Base-by-base conservation (phyloP, 1,140 invertebrate genomes). In the Drosophila suzukii region DNA sequence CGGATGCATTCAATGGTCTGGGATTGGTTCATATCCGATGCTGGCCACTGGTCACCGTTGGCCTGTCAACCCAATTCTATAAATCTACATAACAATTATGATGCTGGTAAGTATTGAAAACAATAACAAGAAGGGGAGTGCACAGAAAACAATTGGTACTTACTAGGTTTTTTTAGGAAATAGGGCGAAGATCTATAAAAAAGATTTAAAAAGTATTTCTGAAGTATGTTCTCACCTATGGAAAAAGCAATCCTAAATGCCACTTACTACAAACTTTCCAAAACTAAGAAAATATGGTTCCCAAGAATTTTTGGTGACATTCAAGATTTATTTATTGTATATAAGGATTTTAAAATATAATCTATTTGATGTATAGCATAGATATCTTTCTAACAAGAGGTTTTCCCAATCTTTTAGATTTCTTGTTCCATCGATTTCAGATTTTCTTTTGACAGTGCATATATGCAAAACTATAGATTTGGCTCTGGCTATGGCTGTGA, bases 11-110 rank as follows among this genome's bases (percentile, higher is more conserved):
- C 58, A 81, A 86, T 62, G 63, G 50, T 17, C 47, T 34, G 32
- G 7, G 46, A 46, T 20, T 43, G 20, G 47, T 56, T 58, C 56
- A 75, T 38, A 78, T 86, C 78, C 78, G 74, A 58, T 53, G 63
- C 55, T 55, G 72, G 80, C 20, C 38, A 75, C 36, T 65, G 72
- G 65, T 53, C 71, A 59, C 24, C 56, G 50, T 51, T 71, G 24
- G 57, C 61, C 43, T 84, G 81, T 50, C 78, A 77, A 62, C 66
- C 79, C 75, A 76, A 73, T 79, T 88, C 72, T 79, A 83, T 88
- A 80, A 88, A 88, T 88, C 80, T 88, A 67, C 84, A 88, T 88
- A 89, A 89, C 79, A 88, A 88, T 88, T 89, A 88, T 83, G 80
- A 79, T 82, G 68, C 74, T 81, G 74, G 74, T 76, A 76, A 75